Percentiles rank a stretch among this genome's conserved stretches.
These are phyloP conservation scores for Meloidogyne hapla DNA, from an alignment of 1,140 invertebrate species.

Conservation along the genomic window DNA sequence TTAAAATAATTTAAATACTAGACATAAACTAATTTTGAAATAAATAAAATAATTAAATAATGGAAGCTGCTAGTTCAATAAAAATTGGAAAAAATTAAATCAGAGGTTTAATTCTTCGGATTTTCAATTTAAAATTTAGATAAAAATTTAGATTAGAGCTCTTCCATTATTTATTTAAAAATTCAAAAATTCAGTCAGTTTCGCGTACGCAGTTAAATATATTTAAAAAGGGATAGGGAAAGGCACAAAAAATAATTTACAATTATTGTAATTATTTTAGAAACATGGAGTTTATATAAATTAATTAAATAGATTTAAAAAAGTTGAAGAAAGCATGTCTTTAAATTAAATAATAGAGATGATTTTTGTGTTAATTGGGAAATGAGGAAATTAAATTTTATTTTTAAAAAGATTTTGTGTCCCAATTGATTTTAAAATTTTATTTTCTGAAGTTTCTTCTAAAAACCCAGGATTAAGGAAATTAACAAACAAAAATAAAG, in stretches of 20 bases:
- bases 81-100: too few relatives aligned
- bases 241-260: neutral
- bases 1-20: too few relatives aligned
- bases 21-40: too few relatives aligned
- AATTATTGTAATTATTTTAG: conserved; percentile 4
- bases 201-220: neutral
- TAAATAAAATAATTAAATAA: too few relatives aligned
- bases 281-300: neutral
- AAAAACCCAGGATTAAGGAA: too few relatives aligned
- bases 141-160: too few relatives aligned
- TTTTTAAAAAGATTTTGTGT: neutral
- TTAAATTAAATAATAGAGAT: neutral
- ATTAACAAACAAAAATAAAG: too few relatives aligned
- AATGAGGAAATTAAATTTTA: neutral
- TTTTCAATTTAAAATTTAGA: too few relatives aligned
- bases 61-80: too few relatives aligned
- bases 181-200: neutral
- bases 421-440: neutral
- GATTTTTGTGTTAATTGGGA: neutral
- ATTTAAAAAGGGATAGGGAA: neutral
- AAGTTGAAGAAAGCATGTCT: neutral
- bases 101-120: too few relatives aligned
- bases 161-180: too few relatives aligned
- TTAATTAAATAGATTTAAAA: neutral
- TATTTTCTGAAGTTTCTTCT: too few relatives aligned